Conservation (phyloP, 1,140 invertebrate species). For the Drosophila truncata region DNA sequence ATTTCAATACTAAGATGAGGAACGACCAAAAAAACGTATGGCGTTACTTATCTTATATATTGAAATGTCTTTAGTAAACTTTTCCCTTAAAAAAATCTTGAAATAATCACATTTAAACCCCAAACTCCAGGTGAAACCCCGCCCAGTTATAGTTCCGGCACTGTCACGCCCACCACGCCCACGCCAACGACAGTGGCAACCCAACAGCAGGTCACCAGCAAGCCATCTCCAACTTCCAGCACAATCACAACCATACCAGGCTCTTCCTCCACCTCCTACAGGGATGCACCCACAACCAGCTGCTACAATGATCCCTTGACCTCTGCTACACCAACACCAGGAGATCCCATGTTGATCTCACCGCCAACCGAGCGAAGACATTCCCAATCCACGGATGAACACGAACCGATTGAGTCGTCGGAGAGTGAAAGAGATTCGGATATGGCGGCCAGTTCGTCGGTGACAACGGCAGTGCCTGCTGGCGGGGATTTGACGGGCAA, state of each 20-base stretch:
- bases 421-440: constrained; percentile 92
- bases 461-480: constrained; percentile 64
- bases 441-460: constrained; percentile 71
- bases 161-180: constrained; percentile 53
- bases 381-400: constrained; percentile 85
- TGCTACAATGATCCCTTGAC: constrained; percentile 15
- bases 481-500: constrained; percentile 71
- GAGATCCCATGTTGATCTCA: constrained; percentile 21
- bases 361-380: constrained; percentile 44
- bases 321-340: background rate
- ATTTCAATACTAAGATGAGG: too few species aligned
- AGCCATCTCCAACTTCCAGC: constrained; percentile 28
- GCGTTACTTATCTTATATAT: too few species aligned
- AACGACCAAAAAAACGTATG: too few species aligned
- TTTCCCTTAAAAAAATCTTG: background rate
- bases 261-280: background rate
- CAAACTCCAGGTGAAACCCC: constrained; percentile 30
- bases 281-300: constrained; percentile 4
- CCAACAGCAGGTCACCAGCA: constrained; percentile 6
- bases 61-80: too few species aligned
- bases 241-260: constrained; percentile 11
- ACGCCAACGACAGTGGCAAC: constrained; percentile 35
- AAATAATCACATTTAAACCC: background rate
- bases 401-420: constrained; percentile 90
- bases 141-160: constrained; percentile 41